Percentiles rank a stretch among this genome's conserved stretches.
Evolutionary conservation across 1,140 invertebrate genomes (phyloP).

Genomic region (Anastrepha obliqua): DNA sequence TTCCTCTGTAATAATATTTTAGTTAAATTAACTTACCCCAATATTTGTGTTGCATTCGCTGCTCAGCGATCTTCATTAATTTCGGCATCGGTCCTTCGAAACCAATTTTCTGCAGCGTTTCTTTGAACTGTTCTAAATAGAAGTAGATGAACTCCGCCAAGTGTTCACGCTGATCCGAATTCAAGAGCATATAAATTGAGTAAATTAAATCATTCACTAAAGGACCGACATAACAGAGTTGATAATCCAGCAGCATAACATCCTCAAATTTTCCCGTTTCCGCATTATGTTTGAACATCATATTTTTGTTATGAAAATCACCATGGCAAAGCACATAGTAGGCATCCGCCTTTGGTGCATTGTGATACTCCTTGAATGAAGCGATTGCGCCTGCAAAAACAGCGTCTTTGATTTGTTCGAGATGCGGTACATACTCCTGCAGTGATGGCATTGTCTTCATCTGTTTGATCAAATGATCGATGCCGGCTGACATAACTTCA

Average conservation of each 20-base stretch:
- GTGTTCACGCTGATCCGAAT: slow-evolving; percentile 43
- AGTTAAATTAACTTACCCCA: slow-evolving; percentile 44
- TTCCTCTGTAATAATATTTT: too few relatives aligned
- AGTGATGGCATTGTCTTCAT: background rate
- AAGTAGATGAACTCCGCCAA: slow-evolving; percentile 56
- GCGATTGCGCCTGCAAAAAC: background rate
- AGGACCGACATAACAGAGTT: slow-evolving; percentile 57
- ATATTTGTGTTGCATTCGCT: slow-evolving; percentile 56
- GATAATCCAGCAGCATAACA: slow-evolving; percentile 58
- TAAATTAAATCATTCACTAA: slow-evolving; percentile 60
- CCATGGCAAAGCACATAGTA: slow-evolving; percentile 60
- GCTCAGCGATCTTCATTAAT: slow-evolving; percentile 54
- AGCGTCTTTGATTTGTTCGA: background rate
- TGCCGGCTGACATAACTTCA: background rate
- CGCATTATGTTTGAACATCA: slow-evolving; percentile 58
- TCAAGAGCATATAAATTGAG: slow-evolving; percentile 57
- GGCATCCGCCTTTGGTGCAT: background rate
- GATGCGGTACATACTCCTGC: background rate
- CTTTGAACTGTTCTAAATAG: slow-evolving; percentile 55
- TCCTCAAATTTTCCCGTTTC: slow-evolving; percentile 34
- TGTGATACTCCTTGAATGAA: slow-evolving; percentile 39
- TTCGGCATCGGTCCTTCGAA: slow-evolving; percentile 41
- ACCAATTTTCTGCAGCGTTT: slow-evolving; percentile 55
- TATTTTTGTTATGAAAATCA: slow-evolving; percentile 59
- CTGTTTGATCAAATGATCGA: background rate